Evolutionary conservation across 64 coral and sea anemone genomes (phyloP).

Genomic region (Hydrozoanthus tunicans): DNA sequence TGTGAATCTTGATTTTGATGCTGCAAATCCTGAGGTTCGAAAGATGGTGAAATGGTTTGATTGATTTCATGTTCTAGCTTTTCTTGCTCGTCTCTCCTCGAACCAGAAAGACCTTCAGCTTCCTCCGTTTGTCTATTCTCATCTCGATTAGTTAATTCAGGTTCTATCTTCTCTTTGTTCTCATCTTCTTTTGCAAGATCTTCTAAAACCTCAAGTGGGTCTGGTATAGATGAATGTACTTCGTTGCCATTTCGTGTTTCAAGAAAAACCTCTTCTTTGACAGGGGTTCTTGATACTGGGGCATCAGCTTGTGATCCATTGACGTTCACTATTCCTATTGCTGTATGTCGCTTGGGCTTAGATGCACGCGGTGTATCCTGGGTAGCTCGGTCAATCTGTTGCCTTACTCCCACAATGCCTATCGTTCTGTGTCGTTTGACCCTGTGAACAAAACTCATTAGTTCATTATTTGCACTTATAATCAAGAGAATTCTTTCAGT

Average conservation of each 20-base stretch:
- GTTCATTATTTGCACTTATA: not conserved
- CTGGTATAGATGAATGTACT: constrained; percentile 28
- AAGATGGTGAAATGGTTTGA: not conserved
- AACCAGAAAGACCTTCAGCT: not conserved
- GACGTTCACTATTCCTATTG: constrained; percentile 35
- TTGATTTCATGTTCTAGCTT: not conserved
- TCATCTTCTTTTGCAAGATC: not conserved
- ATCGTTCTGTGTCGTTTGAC: constrained; percentile 54
- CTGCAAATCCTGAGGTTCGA: not conserved
- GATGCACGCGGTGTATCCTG: not conserved
- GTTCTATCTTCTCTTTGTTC: not conserved
- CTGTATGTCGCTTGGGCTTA: constrained; percentile 34
- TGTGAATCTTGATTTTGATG: not conserved
- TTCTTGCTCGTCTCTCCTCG: constrained; percentile 15
- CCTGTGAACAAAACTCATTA: constrained; percentile 21
- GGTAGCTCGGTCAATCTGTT: constrained; percentile 37
- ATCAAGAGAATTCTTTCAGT: too few species aligned
- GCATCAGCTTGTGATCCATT: constrained; percentile 7
- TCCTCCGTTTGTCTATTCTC: not conserved
- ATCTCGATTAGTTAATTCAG: not conserved
- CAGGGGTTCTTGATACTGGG: not conserved
- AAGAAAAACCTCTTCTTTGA: constrained; percentile 42
- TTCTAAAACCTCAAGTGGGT: not conserved
- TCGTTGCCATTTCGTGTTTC: not conserved
- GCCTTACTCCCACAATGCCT: constrained; percentile 48